These are phyloP conservation scores for Lissonota sp. DNA, from an alignment of 2,888 invertebrate species.

Conservation along the genomic window DNA sequence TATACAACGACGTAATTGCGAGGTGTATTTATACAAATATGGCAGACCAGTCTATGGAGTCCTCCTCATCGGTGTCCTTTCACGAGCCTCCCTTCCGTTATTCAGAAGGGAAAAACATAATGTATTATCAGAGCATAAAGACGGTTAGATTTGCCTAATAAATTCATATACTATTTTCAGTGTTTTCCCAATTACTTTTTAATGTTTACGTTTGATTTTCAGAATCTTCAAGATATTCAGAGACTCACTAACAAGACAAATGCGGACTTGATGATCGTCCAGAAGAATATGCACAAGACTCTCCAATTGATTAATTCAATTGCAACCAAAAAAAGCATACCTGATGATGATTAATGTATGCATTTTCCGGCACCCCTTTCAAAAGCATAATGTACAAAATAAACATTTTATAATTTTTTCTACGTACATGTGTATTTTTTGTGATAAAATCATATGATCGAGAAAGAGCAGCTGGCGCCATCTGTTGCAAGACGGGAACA, in stretches of 20 bases:
- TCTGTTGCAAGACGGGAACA: too few species aligned
- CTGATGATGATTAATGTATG: constrained; percentile 1
- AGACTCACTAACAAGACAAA: constrained; percentile 56
- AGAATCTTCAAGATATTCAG: constrained; percentile 66
- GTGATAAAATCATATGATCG: too few species aligned
- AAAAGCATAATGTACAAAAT: too few species aligned
- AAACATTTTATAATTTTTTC: too few species aligned
- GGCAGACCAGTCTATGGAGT: constrained; percentile 63
- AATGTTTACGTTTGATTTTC: constrained; percentile 19
- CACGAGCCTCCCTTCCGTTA: constrained; percentile 50
- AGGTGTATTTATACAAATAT: constrained; percentile 43
- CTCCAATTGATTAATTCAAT: constrained; percentile 48
- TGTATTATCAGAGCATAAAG: constrained; percentile 57
- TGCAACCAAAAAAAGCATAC: constrained; percentile 10
- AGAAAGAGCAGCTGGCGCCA: too few species aligned
- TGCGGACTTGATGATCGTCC: constrained; percentile 45
- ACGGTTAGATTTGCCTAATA: constrained; percentile 41
- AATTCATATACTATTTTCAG: not conserved
- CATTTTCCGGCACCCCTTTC: too few species aligned
- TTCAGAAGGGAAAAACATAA: constrained; percentile 55
- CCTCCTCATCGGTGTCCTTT: constrained; percentile 62
- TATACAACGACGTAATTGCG: not conserved
- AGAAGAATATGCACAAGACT: constrained; percentile 53
- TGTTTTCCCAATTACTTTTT: not conserved
- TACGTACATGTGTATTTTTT: too few species aligned